Percentiles rank a stretch among this genome's conserved stretches.
phyloP scores from a whole-genome alignment of 2,797 vertebrate species.

The Luscinia megarhynchos region DNA sequence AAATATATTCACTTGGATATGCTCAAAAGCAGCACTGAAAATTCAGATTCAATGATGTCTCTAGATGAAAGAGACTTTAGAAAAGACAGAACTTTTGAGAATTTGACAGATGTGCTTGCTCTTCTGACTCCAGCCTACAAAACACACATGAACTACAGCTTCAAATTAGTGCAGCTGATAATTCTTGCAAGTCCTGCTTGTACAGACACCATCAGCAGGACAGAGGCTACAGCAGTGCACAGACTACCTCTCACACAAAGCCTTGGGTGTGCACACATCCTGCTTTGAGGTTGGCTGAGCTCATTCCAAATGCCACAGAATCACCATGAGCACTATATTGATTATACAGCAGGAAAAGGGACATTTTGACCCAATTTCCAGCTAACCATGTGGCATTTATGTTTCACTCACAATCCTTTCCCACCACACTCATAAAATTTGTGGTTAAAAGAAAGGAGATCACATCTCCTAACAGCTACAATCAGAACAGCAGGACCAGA shows the following conservation, averaged over 20 bases:
- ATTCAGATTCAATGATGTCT: background rate
- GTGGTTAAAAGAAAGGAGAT: background rate
- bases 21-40: background rate
- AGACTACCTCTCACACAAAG: background rate
- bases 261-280: background rate
- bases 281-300: background rate
- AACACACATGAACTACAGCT: background rate
- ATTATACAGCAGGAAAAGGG: background rate
- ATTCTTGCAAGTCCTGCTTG: background rate
- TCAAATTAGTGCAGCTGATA: background rate
- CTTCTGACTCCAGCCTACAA: background rate
- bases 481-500: background rate
- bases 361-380: background rate
- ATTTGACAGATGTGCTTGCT: background rate
- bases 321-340: background rate
- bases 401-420: background rate
- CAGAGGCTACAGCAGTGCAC: background rate
- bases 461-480: background rate
- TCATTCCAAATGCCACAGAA: background rate
- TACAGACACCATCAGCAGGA: background rate
- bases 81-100: background rate
- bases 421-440: background rate
- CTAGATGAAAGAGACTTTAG: background rate
- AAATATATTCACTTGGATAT: background rate
- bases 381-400: background rate